These are phyloP conservation scores for Cephalopachus bancanus DNA, from an alignment of 2,797 vertebrate species.

Conservation along the genomic window DNA sequence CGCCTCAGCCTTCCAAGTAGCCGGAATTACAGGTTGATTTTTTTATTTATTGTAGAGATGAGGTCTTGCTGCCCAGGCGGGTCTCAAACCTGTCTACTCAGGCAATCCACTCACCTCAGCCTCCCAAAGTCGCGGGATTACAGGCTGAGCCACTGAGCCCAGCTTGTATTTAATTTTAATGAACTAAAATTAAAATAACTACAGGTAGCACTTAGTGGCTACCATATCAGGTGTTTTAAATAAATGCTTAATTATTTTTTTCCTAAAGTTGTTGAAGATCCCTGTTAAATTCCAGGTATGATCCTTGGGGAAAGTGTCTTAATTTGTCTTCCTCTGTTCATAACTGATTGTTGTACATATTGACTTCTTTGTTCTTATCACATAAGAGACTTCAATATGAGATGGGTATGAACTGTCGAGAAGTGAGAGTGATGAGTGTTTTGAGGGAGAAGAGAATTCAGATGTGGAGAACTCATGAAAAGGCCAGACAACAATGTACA, in stretches of 20 bases:
- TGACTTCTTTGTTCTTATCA: conserved; percentile 55
- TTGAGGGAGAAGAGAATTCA: conserved; percentile 15
- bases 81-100: too few species aligned
- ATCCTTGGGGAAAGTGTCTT: neutral
- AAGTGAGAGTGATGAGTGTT: neutral
- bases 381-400: neutral
- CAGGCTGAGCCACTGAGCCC: too few species aligned
- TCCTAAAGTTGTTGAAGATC: neutral
- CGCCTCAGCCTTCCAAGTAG: too few species aligned
- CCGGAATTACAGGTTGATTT: too few species aligned
- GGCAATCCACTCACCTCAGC: too few species aligned
- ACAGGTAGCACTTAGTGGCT: neutral
- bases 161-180: neutral
- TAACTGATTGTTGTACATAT: neutral
- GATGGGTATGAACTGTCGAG: neutral
- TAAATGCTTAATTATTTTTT: conserved; percentile 23
- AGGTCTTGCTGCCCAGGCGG: too few species aligned
- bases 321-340: conserved; percentile 58
- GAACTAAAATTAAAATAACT: neutral
- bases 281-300: conserved; percentile 3
- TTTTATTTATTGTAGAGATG: too few species aligned
- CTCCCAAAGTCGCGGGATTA: too few species aligned
- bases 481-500: neutral
- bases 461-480: conserved; percentile 24
- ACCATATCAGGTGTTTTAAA: neutral